Evolutionary conservation across 2,797 vertebrate species (phyloP), one percentile per base, ranked within the genome.

Genomic region (Crenichthys baileyi): DNA sequence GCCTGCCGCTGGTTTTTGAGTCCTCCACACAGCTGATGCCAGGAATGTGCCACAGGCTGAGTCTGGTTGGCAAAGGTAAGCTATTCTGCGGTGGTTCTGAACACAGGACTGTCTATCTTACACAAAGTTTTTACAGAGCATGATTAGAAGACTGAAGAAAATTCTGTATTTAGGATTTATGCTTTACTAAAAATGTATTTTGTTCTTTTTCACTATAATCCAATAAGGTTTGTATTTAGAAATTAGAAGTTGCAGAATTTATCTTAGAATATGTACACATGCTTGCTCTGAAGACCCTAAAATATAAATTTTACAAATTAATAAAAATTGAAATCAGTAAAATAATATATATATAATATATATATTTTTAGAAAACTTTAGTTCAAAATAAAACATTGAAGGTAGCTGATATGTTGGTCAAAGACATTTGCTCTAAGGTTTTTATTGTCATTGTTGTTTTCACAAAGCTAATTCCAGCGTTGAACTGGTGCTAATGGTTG

Each of bases 21-120:
- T 20, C 31, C 31, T 9, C 16, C 16, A 4, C 3, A 9, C 31
- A 18, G 31, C 61, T 36, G 18, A 11, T 5, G 31, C 31, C 61
- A 11, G 31, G 18, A 65, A 16, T 16, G 31, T 39, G 61, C 31
- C 61, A 20, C 61, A 11, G 61, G 61, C 20, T 13, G 31, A 22
- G 61, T 36, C 61, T 39, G 31, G 18, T 5, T 65, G 61, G 61
- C 31, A 65, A 31, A 39, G 31, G 61, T 5, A 2, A 1, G 7
- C 61, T 22, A 26, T 31, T 22, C 61, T 15, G 7, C 16, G 18
- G 31, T 39, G 61, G 61, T 39, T 65, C 61, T 65, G 61, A 31
- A 39, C 61, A 39, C 61, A 65, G 31, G 61, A 39, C 61, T 65
- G 61, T 39, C 61, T 39, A 65, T 65, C 31, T 65, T 61, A 31